phyloP scores from a whole-genome alignment of 2,888 invertebrate species.

The Vannuccia rotundouncinata region DNA sequence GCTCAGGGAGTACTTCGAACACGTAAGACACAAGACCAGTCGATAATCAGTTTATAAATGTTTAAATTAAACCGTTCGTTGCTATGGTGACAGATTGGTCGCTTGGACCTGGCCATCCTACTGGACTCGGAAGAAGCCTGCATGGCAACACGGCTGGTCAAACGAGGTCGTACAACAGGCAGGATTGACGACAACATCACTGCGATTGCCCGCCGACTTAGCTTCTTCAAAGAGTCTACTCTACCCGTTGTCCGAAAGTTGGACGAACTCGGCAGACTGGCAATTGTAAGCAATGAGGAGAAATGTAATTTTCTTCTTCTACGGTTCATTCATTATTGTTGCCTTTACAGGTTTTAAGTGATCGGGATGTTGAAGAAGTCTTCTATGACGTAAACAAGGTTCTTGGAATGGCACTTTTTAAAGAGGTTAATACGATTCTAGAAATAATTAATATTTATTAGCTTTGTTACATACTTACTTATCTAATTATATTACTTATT shows the following conservation, averaged over 20 bases:
- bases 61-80: too few relatives aligned
- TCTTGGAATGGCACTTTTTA: not conserved
- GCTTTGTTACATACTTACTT: not conserved
- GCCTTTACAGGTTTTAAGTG: constrained; percentile 46
- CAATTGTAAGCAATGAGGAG: constrained; percentile 46
- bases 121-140: constrained; percentile 51
- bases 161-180: constrained; percentile 44
- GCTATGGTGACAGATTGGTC: constrained; percentile 45
- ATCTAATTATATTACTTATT: not conserved
- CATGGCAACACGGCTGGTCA: constrained; percentile 45
- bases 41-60: too few relatives aligned
- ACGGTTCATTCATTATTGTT: not conserved
- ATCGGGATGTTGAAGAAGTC: constrained; percentile 44
- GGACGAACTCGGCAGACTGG: constrained; percentile 48
- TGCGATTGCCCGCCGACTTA: constrained; percentile 46
- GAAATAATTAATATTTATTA: not conserved
- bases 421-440: not conserved
- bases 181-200: constrained; percentile 47
- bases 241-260: constrained; percentile 49
- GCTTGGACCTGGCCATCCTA: constrained; percentile 46
- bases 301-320: constrained; percentile 3
- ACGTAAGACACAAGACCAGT: not conserved
- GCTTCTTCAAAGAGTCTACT: constrained; percentile 49
- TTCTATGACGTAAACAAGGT: constrained; percentile 43
- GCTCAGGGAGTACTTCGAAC: constrained; percentile 21